A percentile compares a stretch with the other conserved stretches of the same genome.
These are phyloP conservation scores for Argyresthia goedartella DNA, from an alignment of 2,888 invertebrate genomes.

Conservation along the genomic window DNA sequence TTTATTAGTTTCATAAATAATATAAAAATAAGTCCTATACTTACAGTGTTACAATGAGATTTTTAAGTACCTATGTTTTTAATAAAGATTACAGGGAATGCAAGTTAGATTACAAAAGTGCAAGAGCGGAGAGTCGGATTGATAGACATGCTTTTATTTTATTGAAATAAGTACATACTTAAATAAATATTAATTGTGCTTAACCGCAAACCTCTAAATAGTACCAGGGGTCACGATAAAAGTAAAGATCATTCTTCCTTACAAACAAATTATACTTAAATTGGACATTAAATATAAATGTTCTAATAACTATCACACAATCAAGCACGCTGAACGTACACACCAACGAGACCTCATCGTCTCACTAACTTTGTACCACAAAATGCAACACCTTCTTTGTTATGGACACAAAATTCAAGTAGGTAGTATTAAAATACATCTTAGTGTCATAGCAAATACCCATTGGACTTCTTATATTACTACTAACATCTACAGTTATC, in stretches of 20 bases:
- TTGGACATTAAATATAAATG: background rate
- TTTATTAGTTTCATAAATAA: background rate
- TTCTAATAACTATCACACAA: conserved; percentile 25
- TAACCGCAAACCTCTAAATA: background rate
- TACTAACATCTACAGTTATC: no score
- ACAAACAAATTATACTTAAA: background rate
- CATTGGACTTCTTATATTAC: no score
- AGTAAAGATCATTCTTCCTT: background rate
- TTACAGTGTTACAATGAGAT: no score
- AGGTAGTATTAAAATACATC: conserved; percentile 30
- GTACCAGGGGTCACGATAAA: background rate
- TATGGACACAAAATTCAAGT: conserved; percentile 29
- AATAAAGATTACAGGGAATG: background rate
- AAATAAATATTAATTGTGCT: background rate
- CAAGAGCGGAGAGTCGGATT: background rate
- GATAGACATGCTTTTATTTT: background rate
- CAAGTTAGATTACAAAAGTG: background rate
- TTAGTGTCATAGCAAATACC: no score
- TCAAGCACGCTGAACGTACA: conserved; percentile 30
- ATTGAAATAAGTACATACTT: background rate
- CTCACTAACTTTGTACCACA: conserved; percentile 45
- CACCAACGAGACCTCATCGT: conserved; percentile 5
- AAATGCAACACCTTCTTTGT: conserved; percentile 40
- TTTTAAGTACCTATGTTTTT: no score
- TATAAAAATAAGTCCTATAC: background rate